phyloP scores from a whole-genome alignment of 2,113 vertebrate species.

The Chaenogobius annularis region DNA sequence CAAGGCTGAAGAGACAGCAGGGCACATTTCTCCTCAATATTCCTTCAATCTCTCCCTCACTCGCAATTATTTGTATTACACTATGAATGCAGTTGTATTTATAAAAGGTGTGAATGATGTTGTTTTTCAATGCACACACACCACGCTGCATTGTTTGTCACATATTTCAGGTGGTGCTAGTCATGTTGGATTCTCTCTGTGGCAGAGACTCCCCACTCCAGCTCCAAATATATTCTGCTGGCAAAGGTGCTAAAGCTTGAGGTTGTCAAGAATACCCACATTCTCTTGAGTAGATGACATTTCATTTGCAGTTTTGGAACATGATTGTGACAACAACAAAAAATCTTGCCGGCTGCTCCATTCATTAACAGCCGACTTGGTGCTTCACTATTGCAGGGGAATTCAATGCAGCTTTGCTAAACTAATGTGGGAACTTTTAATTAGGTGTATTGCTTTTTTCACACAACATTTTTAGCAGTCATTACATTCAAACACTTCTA shows the following conservation, averaged over 20 bases:
- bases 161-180: slow-evolving; percentile 14
- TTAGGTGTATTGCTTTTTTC: not conserved
- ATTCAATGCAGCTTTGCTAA: slow-evolving; percentile 27
- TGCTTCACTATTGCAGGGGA: slow-evolving; percentile 18
- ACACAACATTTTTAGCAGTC: not conserved
- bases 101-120: slow-evolving; percentile 2
- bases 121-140: not conserved
- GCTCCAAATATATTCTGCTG: slow-evolving; percentile 43
- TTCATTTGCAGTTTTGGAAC: slow-evolving; percentile 34
- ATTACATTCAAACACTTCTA: too few relatives aligned
- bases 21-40: slow-evolving; percentile 22
- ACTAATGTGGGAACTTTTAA: slow-evolving; percentile 13
- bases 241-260: slow-evolving; percentile 20
- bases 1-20: slow-evolving; percentile 46
- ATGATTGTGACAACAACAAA: slow-evolving; percentile 16
- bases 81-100: slow-evolving; percentile 5
- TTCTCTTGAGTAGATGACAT: slow-evolving; percentile 37
- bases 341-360: slow-evolving; percentile 12
- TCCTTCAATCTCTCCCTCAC: not conserved
- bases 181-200: slow-evolving; percentile 8
- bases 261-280: slow-evolving; percentile 49
- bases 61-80: not conserved
- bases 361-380: not conserved
- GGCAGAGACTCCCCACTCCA: slow-evolving; percentile 10
- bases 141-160: not conserved